These are phyloP conservation scores for Gymnosoma rotundatum DNA, from an alignment of 2,888 invertebrate genomes.

Conservation along the genomic window DNA sequence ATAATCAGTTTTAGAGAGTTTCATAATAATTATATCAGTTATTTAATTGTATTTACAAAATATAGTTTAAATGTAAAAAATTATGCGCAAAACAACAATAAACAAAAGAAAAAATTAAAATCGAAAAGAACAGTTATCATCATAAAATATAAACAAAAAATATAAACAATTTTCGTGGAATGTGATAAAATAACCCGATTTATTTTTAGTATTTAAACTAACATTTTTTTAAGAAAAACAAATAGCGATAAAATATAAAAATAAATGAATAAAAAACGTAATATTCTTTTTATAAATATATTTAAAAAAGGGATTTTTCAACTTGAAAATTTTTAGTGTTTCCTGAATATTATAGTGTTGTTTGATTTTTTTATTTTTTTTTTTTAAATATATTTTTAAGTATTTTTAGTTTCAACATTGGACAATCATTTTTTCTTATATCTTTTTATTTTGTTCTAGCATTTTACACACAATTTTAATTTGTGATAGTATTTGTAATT, in stretches of 20 bases:
- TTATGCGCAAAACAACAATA: conserved; percentile 38
- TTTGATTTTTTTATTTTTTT: conserved; percentile 3
- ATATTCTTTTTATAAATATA: too few species aligned
- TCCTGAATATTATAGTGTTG: conserved; percentile 41
- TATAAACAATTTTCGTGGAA: conserved; percentile 57
- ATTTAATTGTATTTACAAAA: conserved; percentile 66
- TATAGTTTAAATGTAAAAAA: conserved; percentile 54
- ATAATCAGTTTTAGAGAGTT: conserved; percentile 67
- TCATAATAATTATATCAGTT: conserved; percentile 52
- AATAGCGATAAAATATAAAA: conserved; percentile 2
- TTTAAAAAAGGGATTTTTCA: conserved; percentile 2
- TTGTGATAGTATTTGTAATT: conserved; percentile 35
- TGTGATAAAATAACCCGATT: conserved; percentile 45
- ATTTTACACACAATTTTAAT: conserved; percentile 47
- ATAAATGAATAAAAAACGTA: too few species aligned
- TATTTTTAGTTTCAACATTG: conserved; percentile 52
- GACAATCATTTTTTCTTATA: conserved; percentile 57
- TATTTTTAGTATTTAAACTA: conserved; percentile 20
- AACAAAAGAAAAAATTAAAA: conserved; percentile 30
- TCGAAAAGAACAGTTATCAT: conserved; percentile 12
- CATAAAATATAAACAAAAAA: conserved; percentile 34
- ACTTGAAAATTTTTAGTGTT: conserved; percentile 32
- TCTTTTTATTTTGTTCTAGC: conserved; percentile 35
- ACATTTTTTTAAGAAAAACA: conserved; percentile 18
- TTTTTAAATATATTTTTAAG: conserved; percentile 18